Conservation (phyloP, 2,888 invertebrate genomes). For the Paralinhomoeus sp. region DNA sequence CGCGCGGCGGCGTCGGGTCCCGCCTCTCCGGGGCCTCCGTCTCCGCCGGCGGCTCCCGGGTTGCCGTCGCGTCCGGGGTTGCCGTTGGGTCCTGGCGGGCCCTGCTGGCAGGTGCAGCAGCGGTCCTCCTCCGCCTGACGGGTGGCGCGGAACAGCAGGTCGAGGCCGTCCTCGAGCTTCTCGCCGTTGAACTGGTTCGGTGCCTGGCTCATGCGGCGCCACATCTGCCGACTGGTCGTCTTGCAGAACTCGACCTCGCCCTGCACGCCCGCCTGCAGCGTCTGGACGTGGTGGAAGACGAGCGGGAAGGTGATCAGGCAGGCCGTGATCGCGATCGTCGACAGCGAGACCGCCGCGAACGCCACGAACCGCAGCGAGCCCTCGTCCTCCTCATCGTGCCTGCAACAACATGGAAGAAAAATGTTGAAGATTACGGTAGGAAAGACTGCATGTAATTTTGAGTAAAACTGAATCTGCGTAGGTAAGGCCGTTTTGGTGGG, state of each 20-base stretch:
- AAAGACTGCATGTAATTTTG: no score
- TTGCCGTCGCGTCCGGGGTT: constrained; percentile 14
- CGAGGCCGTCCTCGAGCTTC: neutral
- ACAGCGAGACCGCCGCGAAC: constrained; percentile 14
- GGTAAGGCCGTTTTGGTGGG: no score
- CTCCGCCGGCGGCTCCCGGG: neutral
- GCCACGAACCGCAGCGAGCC: constrained; percentile 8
- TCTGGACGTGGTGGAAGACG: constrained; percentile 25
- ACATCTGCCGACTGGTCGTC: neutral
- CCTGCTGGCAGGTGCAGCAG: constrained; percentile 20
- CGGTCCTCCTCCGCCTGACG: constrained; percentile 1
- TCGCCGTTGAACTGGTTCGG: no score
- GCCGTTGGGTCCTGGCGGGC: constrained; percentile 12
- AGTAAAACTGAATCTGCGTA: no score
- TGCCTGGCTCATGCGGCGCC: neutral
- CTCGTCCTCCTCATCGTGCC: neutral
- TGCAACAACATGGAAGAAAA: no score
- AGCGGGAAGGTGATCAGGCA: constrained; percentile 23
- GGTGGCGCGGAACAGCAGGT: neutral
- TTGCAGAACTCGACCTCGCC: constrained; percentile 6
- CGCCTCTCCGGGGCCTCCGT: neutral
- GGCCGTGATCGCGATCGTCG: constrained; percentile 21
- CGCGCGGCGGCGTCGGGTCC: neutral
- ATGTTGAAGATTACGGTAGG: no score
- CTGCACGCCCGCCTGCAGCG: constrained; percentile 23